Percentiles rank a stretch among this genome's conserved stretches.
These are phyloP conservation scores for Agrotis ipsilon DNA, from an alignment of 2,888 invertebrate species.

Conservation along the genomic window DNA sequence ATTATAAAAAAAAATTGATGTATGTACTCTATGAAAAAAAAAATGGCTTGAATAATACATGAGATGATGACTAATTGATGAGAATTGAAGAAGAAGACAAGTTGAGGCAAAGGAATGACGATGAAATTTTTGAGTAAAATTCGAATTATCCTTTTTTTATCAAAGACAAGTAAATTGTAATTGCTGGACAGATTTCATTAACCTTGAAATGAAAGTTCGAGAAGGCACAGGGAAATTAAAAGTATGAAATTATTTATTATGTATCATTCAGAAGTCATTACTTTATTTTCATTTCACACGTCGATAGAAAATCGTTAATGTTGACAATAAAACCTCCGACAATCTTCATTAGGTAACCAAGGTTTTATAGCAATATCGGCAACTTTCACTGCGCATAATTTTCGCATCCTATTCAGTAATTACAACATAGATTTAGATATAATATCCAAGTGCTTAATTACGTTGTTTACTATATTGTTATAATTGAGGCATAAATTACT, in stretches of 20 bases:
- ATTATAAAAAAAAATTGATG: no score
- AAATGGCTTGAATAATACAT: no score
- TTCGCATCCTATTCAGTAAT: slow-evolving; percentile 27
- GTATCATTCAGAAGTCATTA: neutral
- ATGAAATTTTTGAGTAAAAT: no score
- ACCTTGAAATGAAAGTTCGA: neutral
- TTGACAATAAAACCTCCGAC: neutral
- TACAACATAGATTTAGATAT: slow-evolving; percentile 27
- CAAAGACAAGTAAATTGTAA: neutral
- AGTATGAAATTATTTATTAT: no score
- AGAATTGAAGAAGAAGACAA: no score
- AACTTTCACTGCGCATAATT: slow-evolving; percentile 32
- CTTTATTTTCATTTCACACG: neutral
- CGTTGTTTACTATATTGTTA: slow-evolving; percentile 30
- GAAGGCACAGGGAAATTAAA: neutral
- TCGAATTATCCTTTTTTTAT: no score
- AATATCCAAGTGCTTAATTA: slow-evolving; percentile 33
- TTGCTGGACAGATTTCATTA: no score
- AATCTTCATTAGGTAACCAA: neutral
- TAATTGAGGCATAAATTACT: slow-evolving; percentile 41
- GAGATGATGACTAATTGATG: no score
- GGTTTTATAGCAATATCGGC: neutral
- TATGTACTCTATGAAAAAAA: no score
- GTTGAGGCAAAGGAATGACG: no score
- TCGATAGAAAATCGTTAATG: neutral